phyloP scores from a whole-genome alignment of 2,797 vertebrate genomes.

The Peromyscus nudipes region DNA sequence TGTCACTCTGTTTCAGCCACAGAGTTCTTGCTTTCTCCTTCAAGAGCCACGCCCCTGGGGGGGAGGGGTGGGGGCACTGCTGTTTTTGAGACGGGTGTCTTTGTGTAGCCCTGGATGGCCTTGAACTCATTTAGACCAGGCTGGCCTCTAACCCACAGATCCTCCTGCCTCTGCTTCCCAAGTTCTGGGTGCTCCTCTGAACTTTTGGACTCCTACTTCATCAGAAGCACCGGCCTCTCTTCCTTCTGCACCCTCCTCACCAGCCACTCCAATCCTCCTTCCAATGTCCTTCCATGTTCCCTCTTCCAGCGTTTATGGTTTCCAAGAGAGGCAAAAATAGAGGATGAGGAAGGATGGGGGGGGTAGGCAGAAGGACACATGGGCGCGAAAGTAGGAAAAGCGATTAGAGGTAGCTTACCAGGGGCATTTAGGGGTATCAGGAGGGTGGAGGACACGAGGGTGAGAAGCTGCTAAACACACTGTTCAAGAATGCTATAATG shows the following conservation, averaged over 20 bases:
- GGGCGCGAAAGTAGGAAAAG: neutral
- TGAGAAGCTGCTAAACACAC: neutral
- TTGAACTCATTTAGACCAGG: neutral
- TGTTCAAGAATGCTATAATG: neutral
- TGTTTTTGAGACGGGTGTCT: neutral
- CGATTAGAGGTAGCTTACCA: no score
- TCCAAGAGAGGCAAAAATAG: neutral
- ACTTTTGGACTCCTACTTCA: neutral
- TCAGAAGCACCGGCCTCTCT: neutral
- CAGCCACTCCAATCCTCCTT: neutral
- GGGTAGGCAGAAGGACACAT: neutral
- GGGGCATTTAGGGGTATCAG: neutral
- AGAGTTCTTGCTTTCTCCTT: neutral
- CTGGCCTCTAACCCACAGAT: neutral
- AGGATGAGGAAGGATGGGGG: neutral
- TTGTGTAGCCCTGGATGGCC: no score
- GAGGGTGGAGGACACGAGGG: neutral
- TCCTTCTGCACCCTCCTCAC: neutral
- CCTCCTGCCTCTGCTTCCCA: neutral
- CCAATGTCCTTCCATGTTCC: slow-evolving; percentile 7
- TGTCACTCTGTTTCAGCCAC: neutral
- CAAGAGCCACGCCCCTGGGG: neutral
- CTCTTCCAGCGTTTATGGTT: neutral
- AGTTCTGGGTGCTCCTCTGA: neutral
- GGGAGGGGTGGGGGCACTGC: neutral